Evolutionary conservation across 2,113 vertebrate species (phyloP), one percentile per base, ranked within the genome.

Genomic region (Euleptes europaea): DNA sequence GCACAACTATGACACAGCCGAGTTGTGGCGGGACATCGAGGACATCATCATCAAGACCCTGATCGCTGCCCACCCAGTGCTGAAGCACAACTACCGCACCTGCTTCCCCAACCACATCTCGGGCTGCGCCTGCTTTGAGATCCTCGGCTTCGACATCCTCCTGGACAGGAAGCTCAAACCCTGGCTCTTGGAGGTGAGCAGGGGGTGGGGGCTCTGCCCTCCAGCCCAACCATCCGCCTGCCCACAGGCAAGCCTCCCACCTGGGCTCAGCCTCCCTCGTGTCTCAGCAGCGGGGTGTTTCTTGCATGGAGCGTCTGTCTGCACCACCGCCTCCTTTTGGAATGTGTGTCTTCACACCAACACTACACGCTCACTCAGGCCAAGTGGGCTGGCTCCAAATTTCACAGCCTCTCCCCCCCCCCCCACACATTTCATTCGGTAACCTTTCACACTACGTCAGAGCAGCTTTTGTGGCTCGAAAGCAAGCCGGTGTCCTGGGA

Each of bases 101-200:
- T 97, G 95, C 75, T 97, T 97, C 42, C 95, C 95, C 1, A 96
- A 91, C 28, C 94, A 94, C 57, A 51, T 90, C 2, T 76, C 88
- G 0, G 89, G 92, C 81, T 94, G 93, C 0, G 97, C 97, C 88
- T 97, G 97, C 87, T 97, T 97, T 78, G 97, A 97, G 93, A 95
- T 97, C 78, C 95, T 97, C 33, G 97, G 97, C 10, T 97, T 97
- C 76, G 97, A 97, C 73, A 92, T 97, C 78, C 78, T 97, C 84
- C 90, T 97, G 38, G 97, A 97, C 88, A 94, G 94, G 89, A 96
- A 92, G 69, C 65, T 97, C 90, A 97, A 97, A 83, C 96, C 97
- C 0, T 97, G 96, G 97, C 93, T 97, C 69, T 82, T 97, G n/a
- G 97, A 97, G 97, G 97, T 97, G 90, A 94, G 93, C 19, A 78